Base-by-base conservation (phyloP, 2,888 invertebrate genomes). In the Amblyteles armatorius region DNA sequence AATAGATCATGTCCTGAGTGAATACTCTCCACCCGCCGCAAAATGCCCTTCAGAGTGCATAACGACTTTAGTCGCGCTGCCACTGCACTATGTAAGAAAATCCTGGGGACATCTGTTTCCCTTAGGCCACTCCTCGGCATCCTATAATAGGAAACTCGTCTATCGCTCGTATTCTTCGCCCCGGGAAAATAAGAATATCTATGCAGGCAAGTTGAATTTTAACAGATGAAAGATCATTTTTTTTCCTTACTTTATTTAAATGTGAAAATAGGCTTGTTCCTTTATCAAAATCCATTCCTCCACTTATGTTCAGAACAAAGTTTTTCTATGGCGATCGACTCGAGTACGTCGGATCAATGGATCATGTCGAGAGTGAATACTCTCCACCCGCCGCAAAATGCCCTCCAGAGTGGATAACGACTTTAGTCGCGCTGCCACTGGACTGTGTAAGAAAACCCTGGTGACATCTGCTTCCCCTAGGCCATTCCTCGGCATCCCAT, bases 31-130 rank as follows among this genome's bases (percentile, higher is more conserved):
- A 77, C 72, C 76, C 73, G 79, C 68, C 63, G 88, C 84, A 89
- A 91, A 90, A 91, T 91, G 90, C 85, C 89, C 88, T 91, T 90
- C 88, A 89, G 88, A 87, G 63, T 74, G 88, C 88, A 89, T 91
- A 91, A 91, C 88, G 87, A 90, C 87, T 89, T 90, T 88, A 89
- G 91, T 89, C 88, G 89, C 87, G 88, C 88, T 90, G 91, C 90
- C 90, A 88, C 88, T 88, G 85, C 77, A 87, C 72, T 79, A 40
- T 60, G 77, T 29, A 78, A 72, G 60, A 73, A 76, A 71, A 72
- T 74, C 72, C 82, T 79, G 80, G 80, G 88, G 90, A 91, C 92
- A 92, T 91, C 91, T 92, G 92, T 88, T 86, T 86, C 86, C 78
- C 82, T 13, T 29, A 63, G 73, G n/a, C 40, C 36, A 60, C 26